Conservation (phyloP, 2,888 invertebrate genomes). For the Brenthis ino region DNA sequence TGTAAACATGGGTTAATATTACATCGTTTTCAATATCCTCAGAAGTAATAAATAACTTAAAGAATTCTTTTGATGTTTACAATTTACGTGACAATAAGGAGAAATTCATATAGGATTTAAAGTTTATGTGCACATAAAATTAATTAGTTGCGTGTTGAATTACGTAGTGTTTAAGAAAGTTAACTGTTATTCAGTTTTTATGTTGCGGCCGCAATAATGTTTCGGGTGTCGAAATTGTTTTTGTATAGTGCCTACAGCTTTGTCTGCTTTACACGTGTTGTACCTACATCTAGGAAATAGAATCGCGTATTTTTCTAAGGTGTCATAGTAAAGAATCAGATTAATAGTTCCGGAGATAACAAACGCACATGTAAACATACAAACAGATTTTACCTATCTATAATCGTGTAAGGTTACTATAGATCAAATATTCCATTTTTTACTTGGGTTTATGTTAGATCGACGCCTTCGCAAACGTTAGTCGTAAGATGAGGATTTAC, state of each 20-base stretch:
- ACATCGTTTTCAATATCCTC: slow-evolving; percentile 13
- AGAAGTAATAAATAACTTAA: slow-evolving; percentile 5
- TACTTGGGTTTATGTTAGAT: no score
- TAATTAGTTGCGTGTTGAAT: slow-evolving; percentile 34
- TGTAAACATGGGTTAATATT: slow-evolving; percentile 8
- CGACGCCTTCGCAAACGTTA: no score
- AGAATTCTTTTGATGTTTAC: slow-evolving; percentile 20
- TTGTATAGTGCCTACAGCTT: background rate
- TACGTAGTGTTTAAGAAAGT: slow-evolving; percentile 33
- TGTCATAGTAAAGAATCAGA: no score
- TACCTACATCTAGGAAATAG: no score
- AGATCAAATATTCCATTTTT: no score
- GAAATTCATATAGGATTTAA: slow-evolving; percentile 30
- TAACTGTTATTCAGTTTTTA: slow-evolving; percentile 23
- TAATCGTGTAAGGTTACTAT: no score
- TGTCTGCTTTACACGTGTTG: no score
- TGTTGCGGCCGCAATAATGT: slow-evolving; percentile 24
- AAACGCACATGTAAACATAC: no score
- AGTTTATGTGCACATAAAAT: slow-evolving; percentile 31
- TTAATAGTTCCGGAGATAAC: no score
- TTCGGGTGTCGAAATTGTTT: slow-evolving; percentile 24
- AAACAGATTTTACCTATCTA: no score
- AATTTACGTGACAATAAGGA: slow-evolving; percentile 30
- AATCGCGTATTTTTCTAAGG: no score
- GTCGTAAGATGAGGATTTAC: no score